Conservation (phyloP, 2,113 vertebrate species). For the Hippocampus abdominalis region DNA sequence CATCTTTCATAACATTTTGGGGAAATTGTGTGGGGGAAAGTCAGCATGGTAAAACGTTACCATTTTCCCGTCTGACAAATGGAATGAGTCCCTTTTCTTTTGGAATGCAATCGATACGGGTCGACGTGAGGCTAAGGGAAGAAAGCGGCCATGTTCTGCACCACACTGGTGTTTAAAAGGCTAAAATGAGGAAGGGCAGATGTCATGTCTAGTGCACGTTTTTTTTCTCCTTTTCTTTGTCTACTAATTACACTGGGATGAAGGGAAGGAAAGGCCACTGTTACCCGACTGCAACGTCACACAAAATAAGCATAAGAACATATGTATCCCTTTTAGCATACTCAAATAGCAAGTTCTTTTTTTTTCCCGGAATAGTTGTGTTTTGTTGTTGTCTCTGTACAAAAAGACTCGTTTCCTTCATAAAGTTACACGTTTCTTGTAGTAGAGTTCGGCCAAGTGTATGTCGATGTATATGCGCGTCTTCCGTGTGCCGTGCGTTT, state of each 20-base stretch:
- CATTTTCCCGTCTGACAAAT: constrained; percentile 52
- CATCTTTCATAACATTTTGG: neutral
- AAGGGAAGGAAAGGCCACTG: constrained; percentile 75
- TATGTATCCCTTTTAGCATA: constrained; percentile 89
- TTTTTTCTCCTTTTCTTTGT: constrained; percentile 55
- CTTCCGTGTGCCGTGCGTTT: constrained; percentile 53
- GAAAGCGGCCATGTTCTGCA: constrained; percentile 51
- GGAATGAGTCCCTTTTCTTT: constrained; percentile 64
- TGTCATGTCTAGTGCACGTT: constrained; percentile 63
- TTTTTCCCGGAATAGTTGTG: constrained; percentile 63
- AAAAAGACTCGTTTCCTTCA: constrained; percentile 79
- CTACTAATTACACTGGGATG: constrained; percentile 80
- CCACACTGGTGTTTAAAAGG: constrained; percentile 74
- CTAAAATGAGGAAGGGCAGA: constrained; percentile 3
- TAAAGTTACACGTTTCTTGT: constrained; percentile 73
- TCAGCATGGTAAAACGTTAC: constrained; percentile 26
- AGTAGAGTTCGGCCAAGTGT: constrained; percentile 66
- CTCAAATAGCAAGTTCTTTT: constrained; percentile 76
- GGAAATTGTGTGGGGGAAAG: constrained; percentile 19
- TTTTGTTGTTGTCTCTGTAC: constrained; percentile 70
- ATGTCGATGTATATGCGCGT: constrained; percentile 33
- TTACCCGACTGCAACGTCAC: constrained; percentile 86
- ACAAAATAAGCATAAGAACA: constrained; percentile 69
- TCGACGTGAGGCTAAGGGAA: constrained; percentile 37
- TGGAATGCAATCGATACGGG: constrained; percentile 64